Conservation (phyloP, 2,113 vertebrate species). For the Thunnus thynnus region DNA sequence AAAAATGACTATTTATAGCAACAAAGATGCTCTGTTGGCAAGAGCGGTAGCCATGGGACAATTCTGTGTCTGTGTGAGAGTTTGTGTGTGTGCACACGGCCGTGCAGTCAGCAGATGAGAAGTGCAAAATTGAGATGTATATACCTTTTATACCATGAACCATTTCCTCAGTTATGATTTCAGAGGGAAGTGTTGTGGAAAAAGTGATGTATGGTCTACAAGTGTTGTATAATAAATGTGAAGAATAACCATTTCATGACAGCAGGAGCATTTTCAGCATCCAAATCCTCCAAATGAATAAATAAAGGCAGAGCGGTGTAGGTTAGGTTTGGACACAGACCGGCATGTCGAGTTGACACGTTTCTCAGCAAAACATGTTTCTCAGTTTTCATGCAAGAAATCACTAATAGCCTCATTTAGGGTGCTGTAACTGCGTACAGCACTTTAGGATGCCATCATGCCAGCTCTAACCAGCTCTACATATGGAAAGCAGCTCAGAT, state of each 20-base stretch:
- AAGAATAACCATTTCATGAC: not conserved
- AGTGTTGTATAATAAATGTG: not conserved
- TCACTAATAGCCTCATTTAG: not conserved
- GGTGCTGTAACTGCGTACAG: not conserved
- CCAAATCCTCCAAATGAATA: not conserved
- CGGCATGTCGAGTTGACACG: constrained; percentile 12
- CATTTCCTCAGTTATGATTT: constrained; percentile 3
- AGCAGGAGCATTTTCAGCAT: not conserved
- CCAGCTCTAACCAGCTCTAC: not conserved
- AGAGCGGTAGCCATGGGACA: constrained; percentile 55
- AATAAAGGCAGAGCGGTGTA: not conserved
- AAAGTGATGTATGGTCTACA: not conserved
- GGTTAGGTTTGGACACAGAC: constrained; percentile 1
- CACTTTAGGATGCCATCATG: not conserved
- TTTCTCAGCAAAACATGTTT: constrained; percentile 9
- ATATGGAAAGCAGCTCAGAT: not conserved
- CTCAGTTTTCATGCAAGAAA: constrained; percentile 1
- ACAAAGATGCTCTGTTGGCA: constrained; percentile 66
- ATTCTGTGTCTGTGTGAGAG: constrained; percentile 28
- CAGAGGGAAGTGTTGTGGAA: not conserved
- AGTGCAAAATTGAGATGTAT: constrained; percentile 12
- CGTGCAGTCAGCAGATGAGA: constrained; percentile 34
- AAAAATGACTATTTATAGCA: constrained; percentile 62
- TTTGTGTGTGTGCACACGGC: not conserved
- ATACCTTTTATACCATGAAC: not conserved